Conservation (phyloP, 2,113 vertebrate species). For the Cavia porcellus region DNA sequence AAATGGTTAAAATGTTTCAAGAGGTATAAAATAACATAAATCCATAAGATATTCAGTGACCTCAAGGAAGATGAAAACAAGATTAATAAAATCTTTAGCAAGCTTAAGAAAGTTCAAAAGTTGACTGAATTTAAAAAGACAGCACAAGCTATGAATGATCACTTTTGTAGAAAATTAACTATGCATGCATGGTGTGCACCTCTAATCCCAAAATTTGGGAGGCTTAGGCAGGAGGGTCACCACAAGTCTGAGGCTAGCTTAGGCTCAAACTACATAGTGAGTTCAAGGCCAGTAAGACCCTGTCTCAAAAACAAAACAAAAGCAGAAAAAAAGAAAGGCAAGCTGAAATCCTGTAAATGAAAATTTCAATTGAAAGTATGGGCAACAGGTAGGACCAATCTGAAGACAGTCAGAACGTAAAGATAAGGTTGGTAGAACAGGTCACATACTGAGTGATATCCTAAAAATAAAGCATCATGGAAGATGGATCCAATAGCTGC, state of each 20-base stretch:
- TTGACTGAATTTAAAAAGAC: background rate
- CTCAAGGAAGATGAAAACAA: background rate
- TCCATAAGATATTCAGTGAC: background rate
- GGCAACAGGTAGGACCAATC: background rate
- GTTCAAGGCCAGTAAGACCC: background rate
- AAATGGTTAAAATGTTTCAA: background rate
- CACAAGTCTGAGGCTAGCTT: no score
- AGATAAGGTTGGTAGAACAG: background rate
- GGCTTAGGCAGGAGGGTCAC: no score
- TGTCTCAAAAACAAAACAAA: background rate
- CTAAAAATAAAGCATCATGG: background rate
- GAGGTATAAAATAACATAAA: background rate
- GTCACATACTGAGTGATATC: background rate
- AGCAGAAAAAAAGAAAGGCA: background rate
- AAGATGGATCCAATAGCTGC: background rate
- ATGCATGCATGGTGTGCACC: background rate
- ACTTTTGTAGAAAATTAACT: background rate
- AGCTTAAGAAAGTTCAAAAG: background rate
- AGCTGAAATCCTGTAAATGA: background rate
- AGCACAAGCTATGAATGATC: background rate
- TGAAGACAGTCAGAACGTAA: background rate
- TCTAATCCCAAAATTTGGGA: no score
- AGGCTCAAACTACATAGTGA: no score
- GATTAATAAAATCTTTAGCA: background rate
- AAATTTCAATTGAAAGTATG: background rate